Evolutionary conservation across 2,797 vertebrate genomes (phyloP), one percentile per base, ranked within the genome.

Genomic region (Glyptemys insculpta): DNA sequence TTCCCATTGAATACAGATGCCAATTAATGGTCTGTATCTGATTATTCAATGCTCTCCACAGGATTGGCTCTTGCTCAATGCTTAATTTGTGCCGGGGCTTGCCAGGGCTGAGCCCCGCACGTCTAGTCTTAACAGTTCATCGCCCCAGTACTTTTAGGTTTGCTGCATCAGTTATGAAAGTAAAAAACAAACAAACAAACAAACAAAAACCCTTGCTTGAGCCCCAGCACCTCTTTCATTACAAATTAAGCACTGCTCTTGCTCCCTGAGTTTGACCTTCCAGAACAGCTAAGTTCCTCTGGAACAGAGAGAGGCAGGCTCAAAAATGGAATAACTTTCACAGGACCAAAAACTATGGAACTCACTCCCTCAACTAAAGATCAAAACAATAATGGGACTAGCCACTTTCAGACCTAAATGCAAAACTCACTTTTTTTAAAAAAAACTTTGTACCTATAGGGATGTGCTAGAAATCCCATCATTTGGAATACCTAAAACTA

Each of bases 21-120:
- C 83, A 62, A 18, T 5, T 8, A 5, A 81, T 37, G 79, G 47
- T 31, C 84, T 31, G 11, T 8, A 11, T 18, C 41, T 0, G 0
- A 15, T 79, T 37, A 52, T 87, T n/a, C 65, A 41, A 15, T 29
- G 44, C 37, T 12, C 74, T 54, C 74, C 0, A 0, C 6, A 72
- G 47, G 76, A 29, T 16, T 72, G 27, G 54, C 56, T 76, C n/a
- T 72, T 72, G 21, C 37, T 23, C 68, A 23, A 6, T 72, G 37
- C 37, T 21, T 72, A 41, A 72, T 72, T 72, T 23, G 21, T 41
- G n/a, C n/a, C 12, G 37, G 37, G 21, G 68, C 34, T 37, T 68
- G 62, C 34, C 62, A n/a, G 34, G 9, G n/a, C 68, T 25, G 68
- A 72, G 68, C 10, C 19, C 11, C 2, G 37, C 19, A 72, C 21